These are phyloP conservation scores for Paracanthobrama guichenoti DNA, from an alignment of 2,113 vertebrate genomes.

Conservation along the genomic window DNA sequence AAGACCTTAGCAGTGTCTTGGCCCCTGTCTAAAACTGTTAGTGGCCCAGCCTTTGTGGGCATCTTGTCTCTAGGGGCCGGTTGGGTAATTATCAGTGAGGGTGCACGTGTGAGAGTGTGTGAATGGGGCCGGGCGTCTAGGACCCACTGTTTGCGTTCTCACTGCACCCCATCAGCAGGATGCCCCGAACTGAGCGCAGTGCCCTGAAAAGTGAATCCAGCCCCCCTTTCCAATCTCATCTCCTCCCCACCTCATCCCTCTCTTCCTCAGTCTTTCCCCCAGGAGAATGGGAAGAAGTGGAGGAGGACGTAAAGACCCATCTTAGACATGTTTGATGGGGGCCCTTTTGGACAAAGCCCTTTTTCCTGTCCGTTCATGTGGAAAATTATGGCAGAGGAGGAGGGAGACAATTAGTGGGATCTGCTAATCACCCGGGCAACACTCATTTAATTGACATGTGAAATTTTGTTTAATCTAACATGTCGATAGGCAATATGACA, in stretches of 20 bases:
- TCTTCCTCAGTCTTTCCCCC: conserved; percentile 41
- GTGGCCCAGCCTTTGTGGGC: conserved; percentile 65
- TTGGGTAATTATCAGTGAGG: conserved; percentile 69
- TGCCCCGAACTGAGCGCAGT: conserved; percentile 16
- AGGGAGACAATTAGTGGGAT: conserved; percentile 75
- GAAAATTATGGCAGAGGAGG: conserved; percentile 74
- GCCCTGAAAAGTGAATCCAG: conserved; percentile 45
- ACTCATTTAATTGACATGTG: conserved; percentile 80
- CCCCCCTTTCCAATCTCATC: conserved; percentile 47
- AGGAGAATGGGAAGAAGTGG: conserved; percentile 56
- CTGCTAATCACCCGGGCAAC: conserved; percentile 76
- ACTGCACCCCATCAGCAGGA: conserved; percentile 41
- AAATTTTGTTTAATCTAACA: conserved; percentile 78
- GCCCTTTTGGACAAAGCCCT: conserved; percentile 73
- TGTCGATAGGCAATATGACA: conserved; percentile 70
- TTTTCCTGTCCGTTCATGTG: conserved; percentile 77
- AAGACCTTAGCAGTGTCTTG: conserved; percentile 62
- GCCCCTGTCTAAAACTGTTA: conserved; percentile 71
- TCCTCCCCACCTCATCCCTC: conserved; percentile 40
- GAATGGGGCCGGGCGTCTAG: conserved; percentile 35
- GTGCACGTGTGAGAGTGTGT: conserved; percentile 66
- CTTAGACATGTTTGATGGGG: conserved; percentile 68
- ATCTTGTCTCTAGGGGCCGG: conserved; percentile 67
- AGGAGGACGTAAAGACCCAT: conserved; percentile 65
- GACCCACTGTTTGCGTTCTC: conserved; percentile 44